Evolutionary conservation across 2,797 vertebrate genomes (phyloP), one percentile per base, ranked within the genome.

Genomic region (Pyrocephalus nanus): DNA sequence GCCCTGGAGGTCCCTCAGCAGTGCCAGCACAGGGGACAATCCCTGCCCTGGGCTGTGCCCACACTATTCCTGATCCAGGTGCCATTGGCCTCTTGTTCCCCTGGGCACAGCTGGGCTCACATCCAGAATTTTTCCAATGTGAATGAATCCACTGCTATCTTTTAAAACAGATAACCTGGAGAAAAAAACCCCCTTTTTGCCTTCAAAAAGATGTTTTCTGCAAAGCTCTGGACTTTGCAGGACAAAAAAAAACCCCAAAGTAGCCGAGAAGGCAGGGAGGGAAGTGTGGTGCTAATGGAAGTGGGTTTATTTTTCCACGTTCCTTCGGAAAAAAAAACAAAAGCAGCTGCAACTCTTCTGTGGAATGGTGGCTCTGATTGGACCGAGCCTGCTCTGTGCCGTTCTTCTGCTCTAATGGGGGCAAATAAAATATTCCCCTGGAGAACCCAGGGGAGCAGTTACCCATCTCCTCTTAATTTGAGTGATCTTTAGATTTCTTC

Each of bases 401-500:
- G 40, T 87, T 92, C 95, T 86, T 55, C 88, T 80, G 53, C 80
- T 96, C 92, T 97, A 96, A 97, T 96, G 95, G 95, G 96, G 95
- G 76, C 53, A 88, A 89, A 87, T 80, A 93, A 96, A 96, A 96
- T 92, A 89, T 89, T 93, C 88, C 91, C 94, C 75, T 72, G 84
- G 70, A 47, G 55, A 62, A 76, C 96, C 84, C 97, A 9, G 15
- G 94, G 95, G 97, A 96, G 95, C 75, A 95, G 95, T 97, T 97
- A 95, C 93, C 96, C 73, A 60, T 90, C 94, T 93, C 91, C 96
- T 96, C 93, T 96, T 97, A 96, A 97, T 97, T 96, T 97, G 96
- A 97, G 96, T 94, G 94, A 97, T 97, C 95, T 95, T 97, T 45
- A 93, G 92, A 91, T 97, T 97, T 90, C 96, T 97, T 96, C 95